Percentiles rank a stretch among this genome's conserved stretches.
These are phyloP conservation scores for Thelaira solivaga DNA, from an alignment of 2,888 invertebrate species.

Conservation along the genomic window DNA sequence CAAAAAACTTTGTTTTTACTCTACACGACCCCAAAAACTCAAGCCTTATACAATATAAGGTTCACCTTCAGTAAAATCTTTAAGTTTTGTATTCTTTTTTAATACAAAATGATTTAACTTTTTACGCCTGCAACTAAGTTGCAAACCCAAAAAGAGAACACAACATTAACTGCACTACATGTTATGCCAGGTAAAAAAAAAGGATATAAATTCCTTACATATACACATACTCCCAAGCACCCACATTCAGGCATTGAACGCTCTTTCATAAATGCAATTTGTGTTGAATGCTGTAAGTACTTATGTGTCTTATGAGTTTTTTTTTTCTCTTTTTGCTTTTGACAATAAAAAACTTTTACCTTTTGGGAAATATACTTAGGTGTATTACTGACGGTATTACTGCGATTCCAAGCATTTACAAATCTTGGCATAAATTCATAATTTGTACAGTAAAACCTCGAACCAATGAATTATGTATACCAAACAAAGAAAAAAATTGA, in stretches of 20 bases:
- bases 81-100: conserved; percentile 9
- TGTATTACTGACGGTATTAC: conserved; percentile 25
- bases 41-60: background rate
- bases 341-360: conserved; percentile 35
- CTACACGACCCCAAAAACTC: conserved; percentile 6
- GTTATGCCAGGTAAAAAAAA: conserved; percentile 2
- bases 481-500: too few relatives aligned
- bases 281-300: conserved; percentile 57
- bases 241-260: too few relatives aligned
- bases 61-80: conserved; percentile 39
- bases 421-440: background rate
- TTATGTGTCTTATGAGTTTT: conserved; percentile 43
- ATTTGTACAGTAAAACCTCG: background rate
- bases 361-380: conserved; percentile 30
- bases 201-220: conserved; percentile 23
- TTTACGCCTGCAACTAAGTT: conserved; percentile 48
- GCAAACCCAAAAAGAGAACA: conserved; percentile 13
- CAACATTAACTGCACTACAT: conserved; percentile 5
- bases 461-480: background rate
- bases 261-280: conserved; percentile 61
- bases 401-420: conserved; percentile 3
- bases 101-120: conserved; percentile 31
- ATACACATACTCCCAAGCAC: background rate
- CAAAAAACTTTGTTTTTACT: conserved; percentile 1
- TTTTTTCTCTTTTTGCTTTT: background rate